Evolutionary conservation across 2,797 vertebrate species (phyloP).

Genomic region (Alectoris magna): DNA sequence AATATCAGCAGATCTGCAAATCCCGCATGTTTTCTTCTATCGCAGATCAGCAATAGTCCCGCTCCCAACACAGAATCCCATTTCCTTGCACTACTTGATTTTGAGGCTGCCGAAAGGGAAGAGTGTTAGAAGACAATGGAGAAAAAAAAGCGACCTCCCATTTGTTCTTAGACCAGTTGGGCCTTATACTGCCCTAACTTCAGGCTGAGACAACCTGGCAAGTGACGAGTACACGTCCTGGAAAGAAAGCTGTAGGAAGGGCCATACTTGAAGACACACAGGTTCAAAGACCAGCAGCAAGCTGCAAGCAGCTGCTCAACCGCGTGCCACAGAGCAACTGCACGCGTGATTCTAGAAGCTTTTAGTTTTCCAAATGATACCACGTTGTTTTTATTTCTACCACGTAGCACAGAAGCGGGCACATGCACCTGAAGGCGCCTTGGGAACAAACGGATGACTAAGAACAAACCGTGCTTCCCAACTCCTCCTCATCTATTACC

Average conservation of each 20-base stretch:
- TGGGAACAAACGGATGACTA: not conserved
- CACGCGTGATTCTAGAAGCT: not conserved
- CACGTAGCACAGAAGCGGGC: not conserved
- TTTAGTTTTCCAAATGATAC: not conserved
- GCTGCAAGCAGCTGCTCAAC: not conserved
- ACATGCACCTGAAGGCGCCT: not conserved
- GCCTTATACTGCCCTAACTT: not conserved
- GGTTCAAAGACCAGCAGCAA: not conserved
- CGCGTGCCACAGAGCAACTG: not conserved
- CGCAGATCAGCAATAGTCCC: not conserved
- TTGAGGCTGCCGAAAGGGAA: not conserved
- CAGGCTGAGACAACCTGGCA: not conserved
- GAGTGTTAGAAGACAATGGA: not conserved
- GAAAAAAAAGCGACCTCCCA: not conserved
- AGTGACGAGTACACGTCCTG: fast-evolving
- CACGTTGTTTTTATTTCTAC: not conserved
- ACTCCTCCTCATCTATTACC: not conserved
- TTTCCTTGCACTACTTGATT: not conserved
- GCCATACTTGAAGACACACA: fast-evolving
- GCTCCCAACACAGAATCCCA: not conserved
- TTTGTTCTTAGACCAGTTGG: not conserved
- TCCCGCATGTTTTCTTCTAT: not conserved
- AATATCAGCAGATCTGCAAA: not conserved
- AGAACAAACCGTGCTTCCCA: not conserved
- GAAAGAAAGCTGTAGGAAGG: not conserved